A percentile compares a stretch with the other conserved stretches of the same genome.
These are phyloP conservation scores for Drosophila picticornis DNA, from an alignment of 2,888 invertebrate species.

Conservation along the genomic window DNA sequence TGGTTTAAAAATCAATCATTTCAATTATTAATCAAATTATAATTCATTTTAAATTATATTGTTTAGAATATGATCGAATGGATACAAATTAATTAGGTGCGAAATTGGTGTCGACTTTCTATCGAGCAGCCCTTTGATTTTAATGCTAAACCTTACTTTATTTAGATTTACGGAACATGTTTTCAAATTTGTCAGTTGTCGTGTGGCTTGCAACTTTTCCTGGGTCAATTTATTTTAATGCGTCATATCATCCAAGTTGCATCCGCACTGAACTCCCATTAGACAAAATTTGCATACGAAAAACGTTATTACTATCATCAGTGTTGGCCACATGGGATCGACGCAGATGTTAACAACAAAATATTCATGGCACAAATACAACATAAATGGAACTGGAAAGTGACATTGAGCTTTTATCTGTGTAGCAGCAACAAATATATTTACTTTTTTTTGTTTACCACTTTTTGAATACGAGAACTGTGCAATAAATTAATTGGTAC, in stretches of 20 bases:
- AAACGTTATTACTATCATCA: neutral
- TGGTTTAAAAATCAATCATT: neutral
- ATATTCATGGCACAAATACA: neutral
- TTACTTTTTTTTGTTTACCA: neutral
- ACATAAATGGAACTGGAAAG: conserved; percentile 5
- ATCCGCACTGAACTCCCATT: neutral
- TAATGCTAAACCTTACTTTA: neutral
- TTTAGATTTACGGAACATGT: neutral
- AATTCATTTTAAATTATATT: neutral
- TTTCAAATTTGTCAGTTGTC: neutral
- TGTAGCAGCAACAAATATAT: neutral
- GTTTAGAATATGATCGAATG: neutral
- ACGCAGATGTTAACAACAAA: conserved; percentile 13
- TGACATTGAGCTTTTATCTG: conserved; percentile 28
- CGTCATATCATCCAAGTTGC: neutral
- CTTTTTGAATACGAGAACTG: conserved; percentile 27
- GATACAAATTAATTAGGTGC: neutral
- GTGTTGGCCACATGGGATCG: conserved; percentile 1
- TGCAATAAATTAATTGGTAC: conserved; percentile 1
- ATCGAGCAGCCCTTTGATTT: neutral
- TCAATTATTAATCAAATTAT: too few relatives aligned
- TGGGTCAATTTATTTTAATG: neutral
- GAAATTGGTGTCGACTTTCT: neutral
- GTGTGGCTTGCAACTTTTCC: neutral
- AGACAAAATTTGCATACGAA: conserved; percentile 22